These are phyloP conservation scores for Amphipyra berbera DNA, from an alignment of 2,888 invertebrate genomes.

Conservation along the genomic window DNA sequence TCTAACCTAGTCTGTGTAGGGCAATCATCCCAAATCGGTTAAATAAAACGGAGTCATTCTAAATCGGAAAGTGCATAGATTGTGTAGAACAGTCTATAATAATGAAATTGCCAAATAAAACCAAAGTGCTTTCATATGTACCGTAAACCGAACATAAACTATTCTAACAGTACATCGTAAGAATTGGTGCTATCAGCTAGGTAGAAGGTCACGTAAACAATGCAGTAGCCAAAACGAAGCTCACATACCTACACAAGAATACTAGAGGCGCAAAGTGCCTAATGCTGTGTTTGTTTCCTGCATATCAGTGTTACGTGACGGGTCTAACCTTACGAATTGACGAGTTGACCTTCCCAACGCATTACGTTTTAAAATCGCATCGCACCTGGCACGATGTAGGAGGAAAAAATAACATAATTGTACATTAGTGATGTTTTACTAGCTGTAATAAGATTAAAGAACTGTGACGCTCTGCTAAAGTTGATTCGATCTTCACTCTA, in stretches of 20 bases:
- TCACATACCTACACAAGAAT: conserved; percentile 25
- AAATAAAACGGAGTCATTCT: no score
- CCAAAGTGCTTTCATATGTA: conserved; percentile 20
- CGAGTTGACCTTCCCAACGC: conserved; percentile 52
- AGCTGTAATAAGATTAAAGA: neutral
- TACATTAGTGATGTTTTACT: conserved; percentile 19
- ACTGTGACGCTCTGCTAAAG: neutral
- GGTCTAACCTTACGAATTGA: conserved; percentile 51
- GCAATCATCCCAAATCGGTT: no score
- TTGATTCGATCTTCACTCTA: neutral
- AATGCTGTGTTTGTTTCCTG: conserved; percentile 49
- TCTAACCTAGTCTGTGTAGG: no score
- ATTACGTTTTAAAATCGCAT: conserved; percentile 40
- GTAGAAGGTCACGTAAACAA: conserved; percentile 36
- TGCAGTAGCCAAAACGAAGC: conserved; percentile 27
- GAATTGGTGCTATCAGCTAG: conserved; percentile 19
- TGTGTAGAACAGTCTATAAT: neutral
- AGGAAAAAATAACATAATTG: conserved; percentile 5
- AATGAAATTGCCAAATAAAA: neutral
- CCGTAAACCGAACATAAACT: conserved; percentile 15
- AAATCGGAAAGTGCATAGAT: no score
- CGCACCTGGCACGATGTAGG: conserved; percentile 26
- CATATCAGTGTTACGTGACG: conserved; percentile 36
- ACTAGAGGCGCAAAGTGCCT: conserved; percentile 17
- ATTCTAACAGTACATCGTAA: conserved; percentile 31